Percentiles rank a stretch among this genome's conserved stretches.
Conservation (phyloP, 2,113 vertebrate genomes). For the Aythya baeri region DNA sequence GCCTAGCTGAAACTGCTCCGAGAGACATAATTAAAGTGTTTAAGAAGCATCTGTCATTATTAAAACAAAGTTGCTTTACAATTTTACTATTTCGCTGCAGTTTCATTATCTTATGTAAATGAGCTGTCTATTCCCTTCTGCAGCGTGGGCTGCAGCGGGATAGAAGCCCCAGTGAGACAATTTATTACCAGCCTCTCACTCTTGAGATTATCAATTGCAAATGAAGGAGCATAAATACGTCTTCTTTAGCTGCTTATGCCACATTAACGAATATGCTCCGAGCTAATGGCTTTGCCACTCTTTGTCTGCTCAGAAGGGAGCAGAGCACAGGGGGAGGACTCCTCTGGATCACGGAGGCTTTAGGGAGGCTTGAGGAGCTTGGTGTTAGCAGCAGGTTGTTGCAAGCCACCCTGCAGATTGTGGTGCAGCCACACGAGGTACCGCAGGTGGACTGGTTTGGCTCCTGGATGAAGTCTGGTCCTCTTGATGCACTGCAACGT, state of each 20-base stretch:
- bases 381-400: not conserved
- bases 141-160: not conserved
- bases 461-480: not conserved
- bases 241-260: conserved; percentile 58
- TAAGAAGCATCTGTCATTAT: conserved; percentile 64
- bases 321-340: accelerated
- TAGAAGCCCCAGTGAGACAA: conserved; percentile 42
- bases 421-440: accelerated
- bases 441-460: accelerated
- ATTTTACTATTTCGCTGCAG: conserved; percentile 45
- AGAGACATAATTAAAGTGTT: conserved; percentile 32
- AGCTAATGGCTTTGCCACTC: conserved; percentile 37
- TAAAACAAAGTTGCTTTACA: conserved; percentile 60
- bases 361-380: not conserved
- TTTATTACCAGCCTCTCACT: conserved; percentile 58
- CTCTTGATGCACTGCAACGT: not conserved
- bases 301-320: not conserved
- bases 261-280: conserved; percentile 5
- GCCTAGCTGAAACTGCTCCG: not conserved
- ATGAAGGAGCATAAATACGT: conserved; percentile 61
- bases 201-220: conserved; percentile 59
- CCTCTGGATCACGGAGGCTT: not conserved
- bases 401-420: not conserved
- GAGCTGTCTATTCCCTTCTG: conserved; percentile 36
- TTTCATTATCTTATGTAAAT: conserved; percentile 72